These are phyloP conservation scores for Aphrophora alni DNA, from an alignment of 2,888 invertebrate genomes.

Conservation along the genomic window DNA sequence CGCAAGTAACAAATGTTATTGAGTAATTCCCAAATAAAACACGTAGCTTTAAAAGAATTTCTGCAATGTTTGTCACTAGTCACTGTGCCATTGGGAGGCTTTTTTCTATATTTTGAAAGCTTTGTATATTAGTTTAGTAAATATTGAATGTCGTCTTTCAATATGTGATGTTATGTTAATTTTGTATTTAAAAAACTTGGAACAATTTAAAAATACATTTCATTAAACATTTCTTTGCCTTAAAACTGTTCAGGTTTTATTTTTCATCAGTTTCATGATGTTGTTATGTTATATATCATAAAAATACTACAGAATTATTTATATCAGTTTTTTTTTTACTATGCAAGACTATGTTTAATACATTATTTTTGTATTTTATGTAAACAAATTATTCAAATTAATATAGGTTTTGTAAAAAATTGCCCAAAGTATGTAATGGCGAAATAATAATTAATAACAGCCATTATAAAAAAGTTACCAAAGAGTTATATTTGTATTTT, in stretches of 20 bases:
- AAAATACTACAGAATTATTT: not conserved
- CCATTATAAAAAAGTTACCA: conserved; percentile 33
- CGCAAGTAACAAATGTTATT: conserved; percentile 42
- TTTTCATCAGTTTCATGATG: not conserved
- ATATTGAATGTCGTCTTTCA: conserved; percentile 9
- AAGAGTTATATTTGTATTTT: conserved; percentile 15
- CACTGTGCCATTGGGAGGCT: conserved; percentile 41
- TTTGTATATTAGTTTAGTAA: not conserved
- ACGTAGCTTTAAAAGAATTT: conserved; percentile 52
- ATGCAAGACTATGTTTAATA: not conserved
- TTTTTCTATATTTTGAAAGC: conserved; percentile 12
- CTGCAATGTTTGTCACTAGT: conserved; percentile 54
- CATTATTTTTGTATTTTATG: not conserved
- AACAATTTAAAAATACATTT: not conserved
- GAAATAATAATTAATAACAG: not conserved
- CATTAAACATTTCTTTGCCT: not conserved
- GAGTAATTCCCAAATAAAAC: conserved; percentile 28
- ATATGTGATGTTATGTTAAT: conserved; percentile 1
- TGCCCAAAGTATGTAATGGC: not conserved
- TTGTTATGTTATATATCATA: not conserved
- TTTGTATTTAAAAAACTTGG: not conserved
- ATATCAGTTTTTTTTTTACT: not conserved
- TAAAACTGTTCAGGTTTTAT: not conserved
- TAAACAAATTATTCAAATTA: not conserved
- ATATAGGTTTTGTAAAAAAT: not conserved